These are phyloP conservation scores for Octomys mimax DNA, from an alignment of 2,797 vertebrate species.

Conservation along the genomic window DNA sequence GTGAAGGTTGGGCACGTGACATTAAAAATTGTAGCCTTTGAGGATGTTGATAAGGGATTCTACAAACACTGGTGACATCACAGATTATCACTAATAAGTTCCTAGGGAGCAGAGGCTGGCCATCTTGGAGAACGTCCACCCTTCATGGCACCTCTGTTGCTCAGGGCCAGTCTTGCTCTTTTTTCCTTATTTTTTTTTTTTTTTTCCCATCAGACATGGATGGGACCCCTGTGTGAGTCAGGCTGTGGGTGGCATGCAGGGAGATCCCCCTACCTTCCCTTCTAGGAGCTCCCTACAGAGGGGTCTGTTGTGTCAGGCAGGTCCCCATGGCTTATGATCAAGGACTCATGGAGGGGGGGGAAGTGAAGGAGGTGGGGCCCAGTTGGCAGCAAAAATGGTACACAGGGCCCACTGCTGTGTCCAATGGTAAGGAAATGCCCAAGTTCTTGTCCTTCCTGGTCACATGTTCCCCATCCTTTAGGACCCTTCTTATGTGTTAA, in stretches of 20 bases:
- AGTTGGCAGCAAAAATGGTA: background rate
- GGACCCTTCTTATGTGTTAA: background rate
- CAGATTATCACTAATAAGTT: background rate
- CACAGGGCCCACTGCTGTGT: background rate
- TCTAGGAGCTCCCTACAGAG: background rate
- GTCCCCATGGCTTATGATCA: background rate
- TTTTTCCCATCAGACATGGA: background rate
- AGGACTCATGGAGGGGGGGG: background rate
- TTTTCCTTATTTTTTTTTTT: background rate
- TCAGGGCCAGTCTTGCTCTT: background rate
- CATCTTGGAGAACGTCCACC: background rate
- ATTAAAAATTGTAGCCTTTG: background rate
- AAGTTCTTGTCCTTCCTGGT: background rate
- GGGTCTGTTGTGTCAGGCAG: background rate
- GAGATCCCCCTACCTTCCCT: too few relatives aligned
- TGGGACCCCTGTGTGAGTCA: background rate
- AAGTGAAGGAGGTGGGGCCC: background rate
- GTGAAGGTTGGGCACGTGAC: background rate
- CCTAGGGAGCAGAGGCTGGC: background rate
- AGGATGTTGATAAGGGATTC: background rate
- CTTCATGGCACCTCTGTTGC: background rate
- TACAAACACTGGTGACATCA: background rate
- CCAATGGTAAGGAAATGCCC: background rate
- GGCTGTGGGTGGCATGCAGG: background rate
- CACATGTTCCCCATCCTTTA: background rate